Conservation (phyloP, 2,113 vertebrate species). For the Cavia porcellus region DNA sequence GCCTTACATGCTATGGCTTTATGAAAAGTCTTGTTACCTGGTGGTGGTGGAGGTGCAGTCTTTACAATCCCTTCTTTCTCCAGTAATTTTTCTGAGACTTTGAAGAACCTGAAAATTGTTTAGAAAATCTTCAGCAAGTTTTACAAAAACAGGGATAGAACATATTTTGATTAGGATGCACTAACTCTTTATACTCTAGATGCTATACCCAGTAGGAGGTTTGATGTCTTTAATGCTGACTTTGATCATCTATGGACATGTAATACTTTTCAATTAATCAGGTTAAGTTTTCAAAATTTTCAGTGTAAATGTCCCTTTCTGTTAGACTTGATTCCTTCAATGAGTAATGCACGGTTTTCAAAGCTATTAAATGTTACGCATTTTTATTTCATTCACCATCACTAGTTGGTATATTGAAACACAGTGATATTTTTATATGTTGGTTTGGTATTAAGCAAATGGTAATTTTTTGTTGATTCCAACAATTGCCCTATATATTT, state of each 20-base stretch:
- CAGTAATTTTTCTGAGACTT: neutral
- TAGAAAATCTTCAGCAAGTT: neutral
- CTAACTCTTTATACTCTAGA: neutral
- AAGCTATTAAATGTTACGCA: neutral
- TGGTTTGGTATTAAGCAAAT: neutral
- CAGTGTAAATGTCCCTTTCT: neutral
- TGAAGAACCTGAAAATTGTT: neutral
- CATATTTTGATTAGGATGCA: neutral
- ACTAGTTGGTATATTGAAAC: neutral
- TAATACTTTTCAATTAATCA: neutral
- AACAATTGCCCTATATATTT: neutral
- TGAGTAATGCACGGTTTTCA: neutral
- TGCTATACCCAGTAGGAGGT: neutral
- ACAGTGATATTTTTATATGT: neutral
- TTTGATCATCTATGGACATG: neutral
- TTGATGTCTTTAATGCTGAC: neutral
- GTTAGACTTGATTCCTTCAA: slow-evolving; percentile 7
- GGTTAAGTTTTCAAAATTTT: neutral
- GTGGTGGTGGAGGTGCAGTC: neutral
- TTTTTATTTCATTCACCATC: neutral
- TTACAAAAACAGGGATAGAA: neutral
- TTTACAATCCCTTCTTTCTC: neutral
- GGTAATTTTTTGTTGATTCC: neutral
- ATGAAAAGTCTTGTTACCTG: neutral
- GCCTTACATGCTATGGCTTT: neutral